A percentile compares a stretch with the other conserved stretches of the same genome.
phyloP scores from a whole-genome alignment of 1,140 invertebrate species.

The Leptinotarsa undecemlineata region DNA sequence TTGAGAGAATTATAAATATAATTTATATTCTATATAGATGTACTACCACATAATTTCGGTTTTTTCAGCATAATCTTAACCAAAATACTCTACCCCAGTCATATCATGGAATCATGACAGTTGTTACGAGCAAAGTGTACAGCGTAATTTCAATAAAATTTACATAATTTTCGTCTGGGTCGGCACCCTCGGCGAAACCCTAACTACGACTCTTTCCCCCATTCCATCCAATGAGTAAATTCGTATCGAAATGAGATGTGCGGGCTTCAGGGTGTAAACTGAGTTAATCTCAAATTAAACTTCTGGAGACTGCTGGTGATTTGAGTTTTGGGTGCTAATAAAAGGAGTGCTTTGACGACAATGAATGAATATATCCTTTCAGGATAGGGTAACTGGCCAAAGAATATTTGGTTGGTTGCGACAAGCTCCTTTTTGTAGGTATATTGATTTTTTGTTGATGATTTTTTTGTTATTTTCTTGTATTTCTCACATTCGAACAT shows the following conservation, averaged over 20 bases:
- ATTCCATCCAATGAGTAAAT: background rate
- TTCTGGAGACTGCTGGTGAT: slow-evolving; percentile 1
- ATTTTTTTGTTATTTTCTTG: too few species aligned
- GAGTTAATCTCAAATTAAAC: slow-evolving; percentile 8
- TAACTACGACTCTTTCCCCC: background rate
- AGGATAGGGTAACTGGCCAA: too few species aligned
- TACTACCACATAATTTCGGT: too few species aligned
- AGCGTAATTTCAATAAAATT: background rate
- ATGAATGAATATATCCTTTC: background rate
- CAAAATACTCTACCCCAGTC: too few species aligned
- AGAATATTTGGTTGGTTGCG: too few species aligned
- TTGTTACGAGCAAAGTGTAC: slow-evolving; percentile 4
- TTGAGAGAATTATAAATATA: too few species aligned
- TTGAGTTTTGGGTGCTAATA: background rate
- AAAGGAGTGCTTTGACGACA: background rate
- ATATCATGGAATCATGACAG: background rate
- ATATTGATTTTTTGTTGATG: too few species aligned
- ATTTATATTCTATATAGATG: too few species aligned
- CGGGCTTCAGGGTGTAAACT: background rate
- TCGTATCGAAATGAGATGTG: slow-evolving; percentile 5
- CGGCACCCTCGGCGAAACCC: background rate
- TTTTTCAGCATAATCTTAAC: too few species aligned
- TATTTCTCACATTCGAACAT: too few species aligned
- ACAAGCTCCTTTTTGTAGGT: too few species aligned
- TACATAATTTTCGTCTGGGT: background rate